These are phyloP conservation scores for Halesus radiatus DNA, from an alignment of 1,140 invertebrate genomes.

Conservation along the genomic window DNA sequence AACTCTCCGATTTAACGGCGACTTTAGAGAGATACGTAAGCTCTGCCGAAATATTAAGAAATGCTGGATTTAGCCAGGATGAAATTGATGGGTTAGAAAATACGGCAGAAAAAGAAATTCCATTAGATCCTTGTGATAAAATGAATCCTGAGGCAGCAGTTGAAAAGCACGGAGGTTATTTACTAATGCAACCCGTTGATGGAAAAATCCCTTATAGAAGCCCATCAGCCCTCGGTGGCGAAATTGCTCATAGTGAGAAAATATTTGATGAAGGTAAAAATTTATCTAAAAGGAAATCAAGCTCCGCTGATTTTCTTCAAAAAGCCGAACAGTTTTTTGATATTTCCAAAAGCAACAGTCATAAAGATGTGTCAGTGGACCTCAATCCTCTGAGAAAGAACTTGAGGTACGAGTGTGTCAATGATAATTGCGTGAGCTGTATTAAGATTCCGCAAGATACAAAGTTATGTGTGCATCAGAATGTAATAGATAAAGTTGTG, in stretches of 20 bases:
- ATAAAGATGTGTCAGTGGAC: constrained; percentile 62
- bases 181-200: constrained; percentile 65
- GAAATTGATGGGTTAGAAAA: constrained; percentile 70
- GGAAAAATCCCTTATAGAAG: constrained; percentile 26
- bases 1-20: constrained; percentile 79
- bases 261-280: constrained; percentile 33
- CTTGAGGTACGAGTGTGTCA: constrained; percentile 62
- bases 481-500: constrained; percentile 55
- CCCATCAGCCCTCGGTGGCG: no score
- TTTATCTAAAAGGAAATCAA: constrained; percentile 60
- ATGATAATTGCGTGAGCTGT: constrained; percentile 57
- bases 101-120: constrained; percentile 66
- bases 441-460: constrained; percentile 21
- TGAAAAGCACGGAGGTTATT: constrained; percentile 63
- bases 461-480: not conserved
- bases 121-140: constrained; percentile 55
- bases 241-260: no score
- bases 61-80: constrained; percentile 71
- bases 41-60: constrained; percentile 75
- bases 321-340: constrained; percentile 64
- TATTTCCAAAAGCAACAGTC: constrained; percentile 58
- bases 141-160: not conserved
- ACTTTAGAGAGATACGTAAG: constrained; percentile 83
- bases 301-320: constrained; percentile 68
- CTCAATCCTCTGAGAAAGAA: constrained; percentile 64